A percentile compares a stretch with the other conserved stretches of the same genome.
phyloP scores from a whole-genome alignment of 2,113 vertebrate species.

The Rhea americana region DNA sequence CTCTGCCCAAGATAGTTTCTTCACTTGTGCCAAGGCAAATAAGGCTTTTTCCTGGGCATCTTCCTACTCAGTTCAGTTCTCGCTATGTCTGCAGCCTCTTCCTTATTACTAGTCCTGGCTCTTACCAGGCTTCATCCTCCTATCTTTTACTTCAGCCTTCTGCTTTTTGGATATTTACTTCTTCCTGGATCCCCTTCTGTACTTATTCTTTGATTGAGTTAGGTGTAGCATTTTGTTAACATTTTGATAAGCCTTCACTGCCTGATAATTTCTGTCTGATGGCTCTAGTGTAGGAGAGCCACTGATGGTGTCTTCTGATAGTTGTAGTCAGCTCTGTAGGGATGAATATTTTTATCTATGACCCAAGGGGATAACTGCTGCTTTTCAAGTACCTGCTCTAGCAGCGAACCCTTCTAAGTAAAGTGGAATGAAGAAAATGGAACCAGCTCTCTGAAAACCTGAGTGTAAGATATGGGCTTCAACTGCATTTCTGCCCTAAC shows the following conservation, averaged over 20 bases:
- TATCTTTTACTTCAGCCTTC: neutral
- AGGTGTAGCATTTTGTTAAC: constrained; percentile 7
- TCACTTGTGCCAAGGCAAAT: neutral
- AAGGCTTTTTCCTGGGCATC: neutral
- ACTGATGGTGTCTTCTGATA: constrained; percentile 38
- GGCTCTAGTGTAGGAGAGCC: neutral
- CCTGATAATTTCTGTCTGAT: constrained; percentile 27
- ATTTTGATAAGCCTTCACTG: neutral
- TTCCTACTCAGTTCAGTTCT: neutral
- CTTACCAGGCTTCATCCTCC: neutral
- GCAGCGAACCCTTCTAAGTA: neutral
- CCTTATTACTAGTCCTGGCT: neutral
- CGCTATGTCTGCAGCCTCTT: neutral
- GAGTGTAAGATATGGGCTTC: neutral
- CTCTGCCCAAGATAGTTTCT: neutral
- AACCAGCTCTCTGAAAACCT: neutral
- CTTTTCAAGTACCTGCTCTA: neutral
- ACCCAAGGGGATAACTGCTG: neutral
- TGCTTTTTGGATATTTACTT: neutral
- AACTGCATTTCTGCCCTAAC: neutral
- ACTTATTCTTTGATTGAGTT: neutral
- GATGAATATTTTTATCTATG: neutral
- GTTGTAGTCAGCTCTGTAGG: neutral
- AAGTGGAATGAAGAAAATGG: neutral
- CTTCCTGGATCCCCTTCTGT: neutral